Conservation (phyloP, 2,888 invertebrate species). For the Euspilapteryx auroguttella region DNA sequence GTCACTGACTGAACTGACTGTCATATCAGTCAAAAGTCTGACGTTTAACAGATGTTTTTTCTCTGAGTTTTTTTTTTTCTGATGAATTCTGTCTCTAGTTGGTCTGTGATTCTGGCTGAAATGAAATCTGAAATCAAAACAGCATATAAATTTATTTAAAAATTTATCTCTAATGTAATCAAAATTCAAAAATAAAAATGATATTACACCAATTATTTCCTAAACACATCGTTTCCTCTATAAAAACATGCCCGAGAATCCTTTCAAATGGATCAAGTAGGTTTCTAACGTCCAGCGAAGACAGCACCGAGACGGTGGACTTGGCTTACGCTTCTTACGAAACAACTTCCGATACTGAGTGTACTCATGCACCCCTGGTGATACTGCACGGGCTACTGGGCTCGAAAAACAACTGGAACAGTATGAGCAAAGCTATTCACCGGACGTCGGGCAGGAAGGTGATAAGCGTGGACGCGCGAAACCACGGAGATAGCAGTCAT, state of each 20-base stretch:
- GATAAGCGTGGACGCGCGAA: constrained; percentile 85
- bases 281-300: constrained; percentile 18
- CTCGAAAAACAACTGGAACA: constrained; percentile 91
- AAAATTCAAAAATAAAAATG: constrained; percentile 4
- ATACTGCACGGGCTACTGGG: constrained; percentile 92
- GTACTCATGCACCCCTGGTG: constrained; percentile 65
- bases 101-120: no score
- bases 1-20: no score
- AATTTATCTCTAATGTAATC: no score
- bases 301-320: constrained; percentile 56
- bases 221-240: constrained; percentile 5
- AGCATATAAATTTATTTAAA: no score
- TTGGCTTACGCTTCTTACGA: constrained; percentile 72
- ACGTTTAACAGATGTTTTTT: no score
- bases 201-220: constrained; percentile 4
- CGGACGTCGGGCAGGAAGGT: constrained; percentile 71
- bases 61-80: no score
- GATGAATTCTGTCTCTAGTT: no score
- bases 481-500: constrained; percentile 95
- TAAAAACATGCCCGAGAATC: constrained; percentile 7
- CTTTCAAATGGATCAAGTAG: constrained; percentile 14
- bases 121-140: no score
- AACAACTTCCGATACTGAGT: constrained; percentile 29
- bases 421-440: constrained; percentile 76
- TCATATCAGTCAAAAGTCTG: no score